Evolutionary conservation across 92 coral and sea anemone species (phyloP).

Genomic region (Epizoanthus ramosus): DNA sequence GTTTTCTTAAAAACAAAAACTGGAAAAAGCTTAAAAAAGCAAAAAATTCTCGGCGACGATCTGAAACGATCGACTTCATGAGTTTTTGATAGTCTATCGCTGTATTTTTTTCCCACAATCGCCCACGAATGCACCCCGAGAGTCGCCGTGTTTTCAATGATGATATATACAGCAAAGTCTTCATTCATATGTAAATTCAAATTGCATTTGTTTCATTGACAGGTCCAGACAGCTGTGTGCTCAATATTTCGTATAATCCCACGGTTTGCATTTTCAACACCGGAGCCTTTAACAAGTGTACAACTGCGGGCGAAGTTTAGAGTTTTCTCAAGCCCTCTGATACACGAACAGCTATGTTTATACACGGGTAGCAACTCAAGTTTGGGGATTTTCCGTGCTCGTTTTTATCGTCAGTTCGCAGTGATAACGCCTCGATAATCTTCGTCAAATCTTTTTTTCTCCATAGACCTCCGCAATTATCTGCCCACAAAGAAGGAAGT

Average conservation of each 20-base stretch:
- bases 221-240: constrained; percentile 36
- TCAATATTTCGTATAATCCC: constrained; percentile 4
- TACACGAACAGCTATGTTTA: too few relatives aligned
- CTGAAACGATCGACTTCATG: background rate
- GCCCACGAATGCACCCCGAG: constrained; percentile 27
- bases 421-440: background rate
- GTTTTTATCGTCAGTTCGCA: background rate
- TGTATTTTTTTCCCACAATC: background rate
- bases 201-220: constrained; percentile 3
- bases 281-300: background rate
- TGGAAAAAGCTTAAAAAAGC: too few relatives aligned
- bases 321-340: background rate
- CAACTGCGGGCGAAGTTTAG: constrained; percentile 5
- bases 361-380: too few relatives aligned
- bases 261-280: constrained; percentile 36
- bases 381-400: too few relatives aligned
- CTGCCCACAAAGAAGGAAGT: background rate
- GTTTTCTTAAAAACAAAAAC: too few relatives aligned
- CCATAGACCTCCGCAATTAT: background rate
- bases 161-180: background rate
- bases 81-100: background rate
- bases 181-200: constrained; percentile 42
- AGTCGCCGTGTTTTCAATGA: background rate
- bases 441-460: constrained; percentile 5
- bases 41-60: too few relatives aligned